phyloP scores from a whole-genome alignment of 53 echinoderm and acorn worm genomes.

The Paracentrotus lividus region DNA sequence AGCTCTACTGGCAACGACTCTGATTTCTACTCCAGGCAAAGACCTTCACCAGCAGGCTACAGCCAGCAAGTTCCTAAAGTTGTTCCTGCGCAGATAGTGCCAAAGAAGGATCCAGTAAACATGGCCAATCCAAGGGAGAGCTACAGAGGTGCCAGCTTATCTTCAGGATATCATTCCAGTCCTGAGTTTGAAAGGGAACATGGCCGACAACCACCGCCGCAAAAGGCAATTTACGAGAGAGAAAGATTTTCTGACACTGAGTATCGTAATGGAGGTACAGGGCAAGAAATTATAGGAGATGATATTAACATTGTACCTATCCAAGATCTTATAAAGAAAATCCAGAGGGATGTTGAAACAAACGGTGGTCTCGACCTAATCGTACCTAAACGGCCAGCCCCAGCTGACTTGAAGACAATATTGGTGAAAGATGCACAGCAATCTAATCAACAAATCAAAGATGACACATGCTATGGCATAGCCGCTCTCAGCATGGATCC shows the following conservation, averaged over 20 bases:
- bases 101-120: slow-evolving; percentile 22
- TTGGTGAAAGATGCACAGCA: slow-evolving; percentile 51
- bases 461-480: slow-evolving; percentile 30
- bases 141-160: slow-evolving; percentile 27
- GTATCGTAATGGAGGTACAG: slow-evolving; percentile 64
- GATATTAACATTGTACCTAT: slow-evolving; percentile 41
- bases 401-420: slow-evolving; percentile 60
- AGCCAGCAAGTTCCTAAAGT: background rate
- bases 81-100: background rate
- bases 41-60: background rate
- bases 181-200: slow-evolving; percentile 48
- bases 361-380: slow-evolving; percentile 21
- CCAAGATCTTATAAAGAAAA: slow-evolving; percentile 72
- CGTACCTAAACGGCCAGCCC: background rate
- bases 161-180: slow-evolving; percentile 64
- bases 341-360: slow-evolving; percentile 41
- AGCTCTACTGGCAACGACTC: slow-evolving; percentile 63
- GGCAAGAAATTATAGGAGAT: slow-evolving; percentile 9
- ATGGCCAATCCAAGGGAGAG: background rate
- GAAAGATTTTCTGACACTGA: slow-evolving; percentile 61
- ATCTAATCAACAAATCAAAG: slow-evolving; percentile 31
- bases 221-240: background rate
- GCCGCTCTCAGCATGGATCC: background rate
- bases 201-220: background rate
- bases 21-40: slow-evolving; percentile 28